These are phyloP conservation scores for Mamestra configurata DNA, from an alignment of 1,140 invertebrate genomes.

Conservation along the genomic window DNA sequence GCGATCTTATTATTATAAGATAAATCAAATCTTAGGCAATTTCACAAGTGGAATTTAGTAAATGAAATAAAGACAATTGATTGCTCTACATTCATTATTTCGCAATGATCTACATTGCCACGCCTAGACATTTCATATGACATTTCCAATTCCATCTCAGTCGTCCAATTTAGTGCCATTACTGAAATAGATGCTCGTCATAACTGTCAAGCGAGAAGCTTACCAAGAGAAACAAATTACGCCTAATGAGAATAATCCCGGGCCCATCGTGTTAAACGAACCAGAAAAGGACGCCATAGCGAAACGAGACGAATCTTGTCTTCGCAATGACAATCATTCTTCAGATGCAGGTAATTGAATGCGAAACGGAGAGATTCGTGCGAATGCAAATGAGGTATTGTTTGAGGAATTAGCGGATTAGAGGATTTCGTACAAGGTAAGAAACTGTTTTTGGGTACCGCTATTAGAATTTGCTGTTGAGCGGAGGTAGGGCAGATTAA, in stretches of 20 bases:
- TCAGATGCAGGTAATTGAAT: slow-evolving; percentile 52
- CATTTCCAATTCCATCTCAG: not conserved
- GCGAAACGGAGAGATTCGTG: slow-evolving; percentile 10
- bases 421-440: slow-evolving; percentile 13
- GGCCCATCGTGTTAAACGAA: slow-evolving; percentile 59
- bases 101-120: not conserved
- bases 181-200: slow-evolving; percentile 36
- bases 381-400: slow-evolving; percentile 23
- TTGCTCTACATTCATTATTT: not conserved
- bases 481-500: not conserved
- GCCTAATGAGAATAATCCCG: slow-evolving; percentile 58
- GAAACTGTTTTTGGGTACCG: not conserved
- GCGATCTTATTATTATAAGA: no score
- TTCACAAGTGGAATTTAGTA: no score
- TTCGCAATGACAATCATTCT: slow-evolving; percentile 48
- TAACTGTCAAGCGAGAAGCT: slow-evolving; percentile 36
- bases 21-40: no score
- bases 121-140: slow-evolving; percentile 5
- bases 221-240: slow-evolving; percentile 59
- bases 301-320: slow-evolving; percentile 56
- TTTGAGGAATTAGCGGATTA: not conserved
- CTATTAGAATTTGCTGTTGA: not conserved
- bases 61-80: no score
- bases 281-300: slow-evolving; percentile 54
- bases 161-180: slow-evolving; percentile 31